Evolutionary conservation across 1,140 invertebrate genomes (phyloP).

Genomic region (Bombus pyrosoma): DNA sequence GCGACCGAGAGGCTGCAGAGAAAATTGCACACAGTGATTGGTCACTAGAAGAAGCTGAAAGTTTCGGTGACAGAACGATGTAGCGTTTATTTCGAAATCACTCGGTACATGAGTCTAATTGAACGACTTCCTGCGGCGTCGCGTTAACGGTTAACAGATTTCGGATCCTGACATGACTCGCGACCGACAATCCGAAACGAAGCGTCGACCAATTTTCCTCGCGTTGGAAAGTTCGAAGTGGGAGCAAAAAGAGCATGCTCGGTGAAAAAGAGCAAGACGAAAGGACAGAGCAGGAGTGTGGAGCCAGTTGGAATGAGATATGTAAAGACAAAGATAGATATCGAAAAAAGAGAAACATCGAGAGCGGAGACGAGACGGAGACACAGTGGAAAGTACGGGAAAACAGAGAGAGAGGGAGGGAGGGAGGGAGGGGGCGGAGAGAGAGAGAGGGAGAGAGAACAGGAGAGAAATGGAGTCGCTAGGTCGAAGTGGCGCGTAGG

Average conservation of each 20-base stretch:
- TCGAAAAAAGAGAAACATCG: constrained; percentile 35
- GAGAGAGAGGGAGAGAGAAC: constrained; percentile 52
- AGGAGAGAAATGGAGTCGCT: constrained; percentile 64
- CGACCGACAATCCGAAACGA: constrained; percentile 49
- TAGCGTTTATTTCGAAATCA: constrained; percentile 59
- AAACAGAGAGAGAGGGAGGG: constrained; percentile 3
- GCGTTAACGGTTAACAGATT: constrained; percentile 63
- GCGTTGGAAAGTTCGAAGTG: constrained; percentile 34
- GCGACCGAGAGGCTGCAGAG: too few relatives aligned
- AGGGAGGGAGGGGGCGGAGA: constrained; percentile 58
- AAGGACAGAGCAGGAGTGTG: neutral
- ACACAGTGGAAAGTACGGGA: constrained; percentile 39
- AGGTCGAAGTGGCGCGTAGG: constrained; percentile 61
- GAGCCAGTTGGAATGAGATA: constrained; percentile 14
- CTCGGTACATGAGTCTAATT: constrained; percentile 63
- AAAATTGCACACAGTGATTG: neutral
- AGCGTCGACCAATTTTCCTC: constrained; percentile 15
- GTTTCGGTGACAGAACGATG: neutral
- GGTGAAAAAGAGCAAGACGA: constrained; percentile 18
- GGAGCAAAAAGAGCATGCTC: constrained; percentile 28
- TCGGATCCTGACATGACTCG: constrained; percentile 45
- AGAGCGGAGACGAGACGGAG: constrained; percentile 4
- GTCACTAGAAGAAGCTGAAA: constrained; percentile 15
- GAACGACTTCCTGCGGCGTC: constrained; percentile 60
- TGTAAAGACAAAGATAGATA: constrained; percentile 20